Evolutionary conservation across 2,113 vertebrate species (phyloP), one percentile per base, ranked within the genome.

Genomic region (Engystomops pustulosus): DNA sequence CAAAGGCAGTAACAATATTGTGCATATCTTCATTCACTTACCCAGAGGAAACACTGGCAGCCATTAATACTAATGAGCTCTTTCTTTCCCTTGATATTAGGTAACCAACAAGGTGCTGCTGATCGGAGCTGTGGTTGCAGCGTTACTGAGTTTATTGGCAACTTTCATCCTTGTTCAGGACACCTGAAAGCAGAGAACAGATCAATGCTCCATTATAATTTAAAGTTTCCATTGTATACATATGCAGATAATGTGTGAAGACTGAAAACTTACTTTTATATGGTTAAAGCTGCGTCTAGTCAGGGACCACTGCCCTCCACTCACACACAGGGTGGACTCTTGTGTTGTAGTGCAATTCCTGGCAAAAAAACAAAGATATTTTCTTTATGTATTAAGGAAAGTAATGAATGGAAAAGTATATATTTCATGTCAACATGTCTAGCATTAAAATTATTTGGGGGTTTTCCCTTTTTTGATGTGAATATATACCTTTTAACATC

Each of bases 21-120:
- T 41, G n/a, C n/a, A n/a, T n/a, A n/a, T n/a, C n/a, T n/a, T n/a
- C n/a, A n/a, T n/a, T n/a, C n/a, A n/a, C n/a, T n/a, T n/a, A n/a
- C n/a, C n/a, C n/a, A n/a, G n/a, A n/a, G n/a, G n/a, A n/a, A n/a
- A n/a, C n/a, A n/a, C n/a, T n/a, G n/a, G n/a, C n/a, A n/a, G n/a
- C n/a, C n/a, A n/a, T n/a, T n/a, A n/a, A n/a, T n/a, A n/a, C n/a
- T n/a, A 41, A 41, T 41, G 4, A 53, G 51, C 38, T 82, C 65
- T 38, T 27, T 51, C 20, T 76, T 75, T 83, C 49, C 11, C 76
- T 67, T 86, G 34, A 79, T 12, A 70, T 60, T 86, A 95, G 94
- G 92, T 89, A 81, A 88, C 93, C 85, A 91, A 92, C 82, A 93
- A 91, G 92, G 93, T 91, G 88, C 86, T 93, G 84, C 86, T 95